Conservation (phyloP, 2,113 vertebrate species). For the Corythornis vintsioides region DNA sequence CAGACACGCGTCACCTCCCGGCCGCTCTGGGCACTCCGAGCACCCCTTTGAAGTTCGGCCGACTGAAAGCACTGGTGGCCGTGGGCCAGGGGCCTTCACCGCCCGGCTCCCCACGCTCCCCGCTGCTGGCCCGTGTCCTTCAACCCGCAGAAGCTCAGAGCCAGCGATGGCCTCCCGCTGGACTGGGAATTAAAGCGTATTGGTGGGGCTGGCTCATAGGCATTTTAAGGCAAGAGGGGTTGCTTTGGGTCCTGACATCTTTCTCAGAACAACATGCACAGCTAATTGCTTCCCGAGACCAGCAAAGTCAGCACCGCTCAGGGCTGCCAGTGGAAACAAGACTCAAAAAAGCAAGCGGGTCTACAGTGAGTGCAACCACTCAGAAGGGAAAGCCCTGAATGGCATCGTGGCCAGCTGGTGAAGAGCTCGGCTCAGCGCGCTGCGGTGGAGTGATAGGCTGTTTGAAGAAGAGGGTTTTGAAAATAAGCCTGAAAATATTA, state of each 20-base stretch:
- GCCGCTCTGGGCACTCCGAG: neutral
- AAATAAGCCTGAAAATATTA: conserved; percentile 46
- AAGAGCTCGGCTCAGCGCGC: conserved; percentile 26
- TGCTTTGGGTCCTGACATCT: conserved; percentile 20
- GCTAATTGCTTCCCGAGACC: conserved; percentile 44
- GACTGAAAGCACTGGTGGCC: conserved; percentile 1
- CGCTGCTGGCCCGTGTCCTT: neutral
- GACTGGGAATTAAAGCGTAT: neutral
- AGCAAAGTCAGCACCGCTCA: conserved; percentile 49
- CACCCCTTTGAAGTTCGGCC: conserved; percentile 31
- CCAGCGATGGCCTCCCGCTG: neutral
- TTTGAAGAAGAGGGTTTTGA: neutral
- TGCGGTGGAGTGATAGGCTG: neutral
- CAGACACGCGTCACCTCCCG: conserved; percentile 5
- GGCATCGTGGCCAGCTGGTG: neutral
- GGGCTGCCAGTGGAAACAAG: conserved; percentile 39
- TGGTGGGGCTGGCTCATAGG: conserved; percentile 3
- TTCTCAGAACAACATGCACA: conserved; percentile 29
- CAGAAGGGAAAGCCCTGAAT: neutral
- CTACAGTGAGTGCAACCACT: neutral
- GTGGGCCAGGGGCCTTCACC: neutral
- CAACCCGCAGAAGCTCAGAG: neutral
- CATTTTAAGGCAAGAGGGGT: neutral
- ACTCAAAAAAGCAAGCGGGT: conserved; percentile 1
- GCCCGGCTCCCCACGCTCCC: neutral